Percentiles rank a stretch among this genome's conserved stretches.
Evolutionary conservation across 1,140 invertebrate species (phyloP).

Genomic region (Eurosta solidaginis): DNA sequence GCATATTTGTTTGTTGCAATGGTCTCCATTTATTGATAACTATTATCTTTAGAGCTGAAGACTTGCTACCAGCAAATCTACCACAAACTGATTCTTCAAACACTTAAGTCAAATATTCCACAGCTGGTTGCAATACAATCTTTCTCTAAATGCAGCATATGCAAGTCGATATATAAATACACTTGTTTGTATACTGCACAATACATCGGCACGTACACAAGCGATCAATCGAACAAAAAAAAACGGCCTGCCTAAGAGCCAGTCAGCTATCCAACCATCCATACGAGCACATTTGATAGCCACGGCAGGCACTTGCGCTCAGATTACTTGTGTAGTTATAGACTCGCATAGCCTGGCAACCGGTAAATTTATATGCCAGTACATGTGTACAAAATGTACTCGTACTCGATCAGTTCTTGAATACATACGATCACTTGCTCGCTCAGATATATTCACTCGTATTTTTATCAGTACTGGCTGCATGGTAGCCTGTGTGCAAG

Average conservation of each 20-base stretch:
- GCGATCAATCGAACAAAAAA: background rate
- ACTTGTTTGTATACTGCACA: background rate
- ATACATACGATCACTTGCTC: background rate
- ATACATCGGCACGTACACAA: background rate
- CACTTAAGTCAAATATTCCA: background rate
- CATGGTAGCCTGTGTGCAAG: background rate
- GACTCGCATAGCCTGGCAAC: background rate
- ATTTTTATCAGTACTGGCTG: slow-evolving; percentile 20
- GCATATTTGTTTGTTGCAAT: no score
- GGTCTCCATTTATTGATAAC: no score
- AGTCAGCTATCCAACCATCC: background rate
- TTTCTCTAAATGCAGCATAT: no score
- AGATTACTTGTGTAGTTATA: slow-evolving; percentile 49
- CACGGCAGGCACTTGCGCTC: slow-evolving; percentile 47
- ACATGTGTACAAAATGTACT: background rate
- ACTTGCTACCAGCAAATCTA: no score
- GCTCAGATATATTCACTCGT: background rate
- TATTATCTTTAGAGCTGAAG: no score
- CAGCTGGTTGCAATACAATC: background rate
- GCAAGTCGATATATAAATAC: background rate
- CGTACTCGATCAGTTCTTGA: background rate
- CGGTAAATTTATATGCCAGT: background rate
- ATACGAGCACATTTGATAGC: slow-evolving; percentile 11
- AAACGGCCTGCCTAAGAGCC: background rate
- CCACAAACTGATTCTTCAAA: background rate